These are phyloP conservation scores for Rhagium mordax DNA, from an alignment of 2,888 invertebrate genomes.

Conservation along the genomic window DNA sequence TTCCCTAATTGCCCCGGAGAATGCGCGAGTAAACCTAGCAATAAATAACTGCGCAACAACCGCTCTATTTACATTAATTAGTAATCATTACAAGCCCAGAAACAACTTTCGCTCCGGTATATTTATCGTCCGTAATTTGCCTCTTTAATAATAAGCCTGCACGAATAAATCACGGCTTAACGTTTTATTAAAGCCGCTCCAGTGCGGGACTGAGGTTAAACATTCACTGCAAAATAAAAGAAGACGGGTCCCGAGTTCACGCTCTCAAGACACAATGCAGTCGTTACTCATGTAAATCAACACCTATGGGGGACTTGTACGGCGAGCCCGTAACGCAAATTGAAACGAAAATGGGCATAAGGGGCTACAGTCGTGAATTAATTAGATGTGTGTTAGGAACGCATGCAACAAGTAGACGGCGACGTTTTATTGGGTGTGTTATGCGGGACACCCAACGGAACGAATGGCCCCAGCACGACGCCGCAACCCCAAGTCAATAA, in stretches of 20 bases:
- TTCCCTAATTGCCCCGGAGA: background rate
- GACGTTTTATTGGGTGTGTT: no score
- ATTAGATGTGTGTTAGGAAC: background rate
- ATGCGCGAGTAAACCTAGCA: background rate
- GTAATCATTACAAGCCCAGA: background rate
- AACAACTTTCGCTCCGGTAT: conserved; percentile 3
- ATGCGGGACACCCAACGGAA: no score
- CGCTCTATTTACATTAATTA: conserved; percentile 16
- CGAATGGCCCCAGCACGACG: no score
- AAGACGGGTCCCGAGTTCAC: background rate
- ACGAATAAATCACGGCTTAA: conserved; percentile 10
- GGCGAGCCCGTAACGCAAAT: conserved; percentile 25
- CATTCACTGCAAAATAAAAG: conserved; percentile 18
- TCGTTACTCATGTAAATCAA: conserved; percentile 31
- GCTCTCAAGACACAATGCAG: conserved; percentile 19
- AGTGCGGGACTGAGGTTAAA: background rate
- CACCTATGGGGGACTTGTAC: conserved; percentile 14
- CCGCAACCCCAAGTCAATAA: no score
- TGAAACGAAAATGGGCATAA: conserved; percentile 4
- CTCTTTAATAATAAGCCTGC: conserved; percentile 11
- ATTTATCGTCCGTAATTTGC: conserved; percentile 19
- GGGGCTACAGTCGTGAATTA: background rate
- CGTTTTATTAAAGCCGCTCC: conserved; percentile 1
- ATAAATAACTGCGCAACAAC: background rate
- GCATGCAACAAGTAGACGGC: background rate